These are phyloP conservation scores for Phocoena phocoena DNA, from an alignment of 2,113 vertebrate species.

Conservation along the genomic window DNA sequence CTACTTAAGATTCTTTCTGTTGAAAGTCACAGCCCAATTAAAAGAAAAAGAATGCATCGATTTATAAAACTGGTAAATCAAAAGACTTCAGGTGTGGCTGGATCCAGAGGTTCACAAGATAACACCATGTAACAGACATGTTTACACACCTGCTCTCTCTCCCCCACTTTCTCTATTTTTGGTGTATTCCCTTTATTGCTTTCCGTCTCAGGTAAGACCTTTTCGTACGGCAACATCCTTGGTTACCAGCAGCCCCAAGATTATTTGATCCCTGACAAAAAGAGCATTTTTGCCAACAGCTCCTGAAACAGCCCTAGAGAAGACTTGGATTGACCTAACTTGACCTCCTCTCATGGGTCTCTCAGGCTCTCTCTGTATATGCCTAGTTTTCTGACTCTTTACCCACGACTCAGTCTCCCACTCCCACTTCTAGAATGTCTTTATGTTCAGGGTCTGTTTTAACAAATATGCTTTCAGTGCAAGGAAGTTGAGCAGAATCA, in stretches of 20 bases:
- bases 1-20: background rate
- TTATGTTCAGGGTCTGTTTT: background rate
- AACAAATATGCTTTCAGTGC: background rate
- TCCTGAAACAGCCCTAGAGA: background rate
- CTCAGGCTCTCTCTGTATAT: background rate
- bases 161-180: background rate
- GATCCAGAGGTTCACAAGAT: background rate
- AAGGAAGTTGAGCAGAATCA: background rate
- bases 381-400: background rate
- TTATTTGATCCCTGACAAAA: background rate
- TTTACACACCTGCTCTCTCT: background rate
- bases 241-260: background rate
- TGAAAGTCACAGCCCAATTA: background rate
- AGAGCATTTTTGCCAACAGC: background rate
- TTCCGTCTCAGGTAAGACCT: background rate
- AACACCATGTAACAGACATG: background rate
- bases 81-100: background rate
- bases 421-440: background rate
- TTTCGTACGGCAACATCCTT: background rate
- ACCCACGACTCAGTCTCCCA: background rate
- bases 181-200: background rate
- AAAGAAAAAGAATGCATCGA: background rate
- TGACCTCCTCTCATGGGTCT: background rate
- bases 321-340: background rate
- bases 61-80: background rate